Base-by-base conservation (phyloP, 2,888 invertebrate genomes). In the Antitype chi region DNA sequence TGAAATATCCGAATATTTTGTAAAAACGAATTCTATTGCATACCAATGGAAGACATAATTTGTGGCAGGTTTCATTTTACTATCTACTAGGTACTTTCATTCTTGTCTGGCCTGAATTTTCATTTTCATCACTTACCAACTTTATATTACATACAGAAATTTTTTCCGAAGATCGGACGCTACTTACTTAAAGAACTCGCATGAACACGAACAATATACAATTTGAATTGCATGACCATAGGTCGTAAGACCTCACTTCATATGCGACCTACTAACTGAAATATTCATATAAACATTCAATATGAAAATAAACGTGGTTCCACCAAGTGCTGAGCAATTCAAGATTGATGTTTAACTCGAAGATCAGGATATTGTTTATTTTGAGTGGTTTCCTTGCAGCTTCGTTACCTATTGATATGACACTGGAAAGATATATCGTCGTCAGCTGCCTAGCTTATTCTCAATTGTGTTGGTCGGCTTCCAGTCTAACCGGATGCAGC, bases 161-260 rank as follows among this genome's bases (percentile, higher is more conserved):
- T 52, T 70, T 70, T 67, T 53, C 74, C 47, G n/a, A 70, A 74
- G 66, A 82, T 85, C 66, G 38, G 23, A 66, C 55, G 82, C 73
- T 81, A 85, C 85, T 87, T 78, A 81, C 84, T 86, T 86, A 76
- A 86, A 86, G 85, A 85, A 85, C 87, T 87, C 84, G 82, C 86
- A 85, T 89, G 84, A 82, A 64, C 64, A 71, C 64, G 79, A 84
- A 84, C 84, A 84, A 83, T 86, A 74, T 83, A 70, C 76, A 89
- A 91, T 92, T 92, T 91, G 90, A 92, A 89, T 93, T 91, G 92
- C 92, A 93, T 92, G 92, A 89, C 81, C 74, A 59, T 87, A 88
- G 87, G 86, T 89, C 89, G 87, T 91, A 84, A 89, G 82, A 80
- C 72, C 78, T 66, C 74, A 79, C 81, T 85, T 86, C 85, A 85